Conservation (phyloP, 2,797 vertebrate species). For the Mallotus villosus region DNA sequence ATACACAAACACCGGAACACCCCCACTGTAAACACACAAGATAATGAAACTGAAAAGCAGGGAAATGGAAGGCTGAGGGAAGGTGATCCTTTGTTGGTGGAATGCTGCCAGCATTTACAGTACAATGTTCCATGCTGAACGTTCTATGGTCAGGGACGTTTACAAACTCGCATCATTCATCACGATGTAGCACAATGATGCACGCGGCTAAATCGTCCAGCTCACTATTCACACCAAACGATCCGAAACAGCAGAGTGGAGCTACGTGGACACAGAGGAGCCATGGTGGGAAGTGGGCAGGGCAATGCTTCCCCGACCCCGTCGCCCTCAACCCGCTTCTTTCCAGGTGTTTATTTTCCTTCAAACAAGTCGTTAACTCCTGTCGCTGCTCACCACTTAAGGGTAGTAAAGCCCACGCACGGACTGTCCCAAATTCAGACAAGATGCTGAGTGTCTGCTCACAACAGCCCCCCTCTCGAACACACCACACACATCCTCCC, state of each 20-base stretch:
- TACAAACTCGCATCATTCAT: no score
- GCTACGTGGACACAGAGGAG: neutral
- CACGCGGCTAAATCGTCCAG: no score
- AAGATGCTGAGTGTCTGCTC: constrained; percentile 21
- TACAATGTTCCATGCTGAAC: no score
- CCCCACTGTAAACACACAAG: neutral
- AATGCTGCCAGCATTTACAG: no score
- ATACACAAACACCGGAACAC: neutral
- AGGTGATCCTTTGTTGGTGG: no score
- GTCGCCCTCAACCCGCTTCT: constrained; percentile 29
- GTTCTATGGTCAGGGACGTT: no score
- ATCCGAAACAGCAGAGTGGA: neutral
- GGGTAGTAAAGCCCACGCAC: constrained; percentile 32
- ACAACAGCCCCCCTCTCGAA: neutral
- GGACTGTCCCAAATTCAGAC: constrained; percentile 40
- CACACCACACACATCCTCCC: no score
- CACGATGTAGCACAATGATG: no score
- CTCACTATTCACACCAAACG: no score
- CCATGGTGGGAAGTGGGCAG: constrained; percentile 15
- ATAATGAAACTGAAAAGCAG: neutral
- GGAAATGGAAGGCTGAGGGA: neutral
- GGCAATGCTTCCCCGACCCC: neutral
- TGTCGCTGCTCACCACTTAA: constrained; percentile 32
- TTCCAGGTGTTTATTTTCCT: constrained; percentile 34
- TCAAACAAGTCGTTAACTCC: constrained; percentile 35